Conservation (phyloP, 2,113 vertebrate species). For the Felis chaus region DNA sequence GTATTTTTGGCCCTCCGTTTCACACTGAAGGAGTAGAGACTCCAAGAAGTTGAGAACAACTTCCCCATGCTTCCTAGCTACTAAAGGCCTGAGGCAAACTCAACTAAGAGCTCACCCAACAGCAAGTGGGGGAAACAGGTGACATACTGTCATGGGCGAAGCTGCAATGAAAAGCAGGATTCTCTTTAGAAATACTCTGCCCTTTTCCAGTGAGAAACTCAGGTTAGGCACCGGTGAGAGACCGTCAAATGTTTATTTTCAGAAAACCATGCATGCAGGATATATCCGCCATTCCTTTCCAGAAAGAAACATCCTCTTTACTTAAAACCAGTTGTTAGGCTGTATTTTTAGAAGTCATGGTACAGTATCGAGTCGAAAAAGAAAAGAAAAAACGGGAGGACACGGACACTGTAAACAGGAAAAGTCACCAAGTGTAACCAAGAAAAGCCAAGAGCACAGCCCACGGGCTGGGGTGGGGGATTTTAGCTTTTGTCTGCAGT, state of each 20-base stretch:
- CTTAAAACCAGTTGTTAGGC: conserved; percentile 70
- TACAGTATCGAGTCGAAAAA: conserved; percentile 61
- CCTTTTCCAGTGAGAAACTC: neutral
- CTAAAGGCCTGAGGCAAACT: neutral
- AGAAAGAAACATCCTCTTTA: conserved; percentile 73
- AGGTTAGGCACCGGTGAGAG: neutral
- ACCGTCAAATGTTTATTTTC: conserved; percentile 59
- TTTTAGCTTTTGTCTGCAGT: neutral
- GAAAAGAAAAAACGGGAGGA: conserved; percentile 52
- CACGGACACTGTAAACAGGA: conserved; percentile 79
- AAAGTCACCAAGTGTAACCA: conserved; percentile 39
- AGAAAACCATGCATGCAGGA: conserved; percentile 54
- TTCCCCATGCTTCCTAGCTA: neutral
- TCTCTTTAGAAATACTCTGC: neutral
- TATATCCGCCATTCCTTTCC: conserved; percentile 74
- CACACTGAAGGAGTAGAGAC: neutral
- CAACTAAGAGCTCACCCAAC: neutral
- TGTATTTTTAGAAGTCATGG: conserved; percentile 83
- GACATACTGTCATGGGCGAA: neutral
- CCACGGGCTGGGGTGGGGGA: neutral
- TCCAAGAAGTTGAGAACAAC: neutral
- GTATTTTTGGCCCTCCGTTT: neutral
- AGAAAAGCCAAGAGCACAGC: conserved; percentile 30
- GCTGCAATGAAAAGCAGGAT: neutral
- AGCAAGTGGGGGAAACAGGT: neutral